phyloP scores from a whole-genome alignment of 2,797 vertebrate genomes.

The Tolypeutes matacus region DNA sequence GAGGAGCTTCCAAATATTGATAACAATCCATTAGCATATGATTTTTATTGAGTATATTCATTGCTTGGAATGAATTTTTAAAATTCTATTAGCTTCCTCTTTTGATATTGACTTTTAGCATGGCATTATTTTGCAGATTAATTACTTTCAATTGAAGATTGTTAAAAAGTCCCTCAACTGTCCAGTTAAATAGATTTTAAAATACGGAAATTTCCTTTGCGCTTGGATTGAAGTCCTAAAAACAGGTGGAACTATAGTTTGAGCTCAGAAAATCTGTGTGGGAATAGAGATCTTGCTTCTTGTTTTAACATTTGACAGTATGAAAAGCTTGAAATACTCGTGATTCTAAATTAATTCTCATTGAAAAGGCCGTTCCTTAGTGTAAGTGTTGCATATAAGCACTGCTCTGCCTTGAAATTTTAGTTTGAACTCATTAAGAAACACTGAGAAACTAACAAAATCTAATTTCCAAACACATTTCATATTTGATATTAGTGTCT shows the following conservation, averaged over 20 bases:
- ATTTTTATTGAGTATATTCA: not conserved
- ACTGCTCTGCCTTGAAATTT: not conserved
- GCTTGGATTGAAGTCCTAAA: not conserved
- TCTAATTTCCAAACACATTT: not conserved
- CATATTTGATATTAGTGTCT: not conserved
- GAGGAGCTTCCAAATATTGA: not conserved
- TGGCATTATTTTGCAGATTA: not conserved
- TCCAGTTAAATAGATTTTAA: not conserved
- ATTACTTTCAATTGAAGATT: not conserved
- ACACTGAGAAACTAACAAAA: not conserved
- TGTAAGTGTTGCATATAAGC: not conserved
- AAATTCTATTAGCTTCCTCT: not conserved
- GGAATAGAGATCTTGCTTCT: not conserved
- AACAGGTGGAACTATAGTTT: not conserved
- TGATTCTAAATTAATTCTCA: not conserved
- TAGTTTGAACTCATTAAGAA: not conserved
- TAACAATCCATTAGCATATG: not conserved
- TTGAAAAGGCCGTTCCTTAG: no score
- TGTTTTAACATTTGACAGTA: not conserved
- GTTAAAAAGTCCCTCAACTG: not conserved
- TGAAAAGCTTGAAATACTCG: not conserved
- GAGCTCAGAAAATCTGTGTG: not conserved
- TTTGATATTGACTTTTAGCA: not conserved
- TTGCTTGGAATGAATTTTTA: not conserved
- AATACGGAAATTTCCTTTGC: not conserved